These are phyloP conservation scores for Phallusia fumigata DNA, from an alignment of 23 tunicate genomes.

Conservation along the genomic window DNA sequence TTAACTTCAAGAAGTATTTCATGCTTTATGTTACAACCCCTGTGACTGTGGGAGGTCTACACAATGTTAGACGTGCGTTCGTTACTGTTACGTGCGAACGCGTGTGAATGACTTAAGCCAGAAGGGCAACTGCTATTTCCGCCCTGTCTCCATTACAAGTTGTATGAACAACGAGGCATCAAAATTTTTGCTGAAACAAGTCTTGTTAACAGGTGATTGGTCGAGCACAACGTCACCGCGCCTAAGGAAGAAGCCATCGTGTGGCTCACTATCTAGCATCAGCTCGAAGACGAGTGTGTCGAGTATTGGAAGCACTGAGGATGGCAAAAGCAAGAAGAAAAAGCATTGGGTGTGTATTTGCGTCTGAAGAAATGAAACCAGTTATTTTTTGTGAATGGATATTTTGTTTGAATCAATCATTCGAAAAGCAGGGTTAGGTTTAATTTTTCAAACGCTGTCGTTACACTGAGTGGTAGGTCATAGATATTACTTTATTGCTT, in stretches of 20 bases:
- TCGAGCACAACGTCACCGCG: background rate
- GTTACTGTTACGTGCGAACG: too few relatives aligned
- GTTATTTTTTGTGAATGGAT: background rate
- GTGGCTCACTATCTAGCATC: constrained; percentile 71
- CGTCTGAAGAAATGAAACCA: background rate
- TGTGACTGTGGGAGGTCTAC: too few relatives aligned
- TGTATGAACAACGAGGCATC: background rate
- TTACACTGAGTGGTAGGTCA: background rate
- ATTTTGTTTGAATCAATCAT: too few relatives aligned
- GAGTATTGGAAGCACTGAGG: constrained; percentile 70
- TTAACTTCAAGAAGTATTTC: too few relatives aligned
- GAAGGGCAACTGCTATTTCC: too few relatives aligned
- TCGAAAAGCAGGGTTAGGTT: too few relatives aligned
- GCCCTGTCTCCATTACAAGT: too few relatives aligned
- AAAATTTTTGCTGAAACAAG: background rate
- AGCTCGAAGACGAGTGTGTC: constrained; percentile 63
- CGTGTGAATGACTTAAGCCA: too few relatives aligned
- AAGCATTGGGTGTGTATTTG: constrained; percentile 51
- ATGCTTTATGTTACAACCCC: too few relatives aligned
- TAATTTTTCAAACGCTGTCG: too few relatives aligned
- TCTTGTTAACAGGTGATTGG: constrained; percentile 8
- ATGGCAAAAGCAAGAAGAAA: constrained; percentile 60
- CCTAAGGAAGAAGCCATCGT: constrained; percentile 56
- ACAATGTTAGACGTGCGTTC: too few relatives aligned
- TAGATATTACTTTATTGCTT: background rate